Base-by-base conservation (phyloP, 1,140 invertebrate genomes). In the Acyrthosiphon pisum region DNA sequence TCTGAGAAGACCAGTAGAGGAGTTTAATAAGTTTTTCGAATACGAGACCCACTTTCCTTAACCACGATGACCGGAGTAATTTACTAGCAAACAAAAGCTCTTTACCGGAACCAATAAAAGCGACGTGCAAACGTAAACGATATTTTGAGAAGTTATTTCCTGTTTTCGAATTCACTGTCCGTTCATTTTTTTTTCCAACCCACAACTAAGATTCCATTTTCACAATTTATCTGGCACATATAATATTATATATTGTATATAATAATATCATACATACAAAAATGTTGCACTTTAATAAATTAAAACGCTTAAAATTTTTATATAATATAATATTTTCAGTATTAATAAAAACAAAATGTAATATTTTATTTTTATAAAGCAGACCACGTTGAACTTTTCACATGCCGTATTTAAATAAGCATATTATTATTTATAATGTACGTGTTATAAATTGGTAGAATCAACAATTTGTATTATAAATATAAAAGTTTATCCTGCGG, bases 21-120 rank as follows among this genome's bases (percentile, higher is more conserved):
- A 60, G 11, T 48, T 84, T 84, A 92, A 92, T 92, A 53, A 92
- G 91, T 92, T 92, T 92, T 83, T 50, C 76, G n/a, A 83, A 84
- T 41, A 41, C 26, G 26, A 37, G 6, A 37, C 46, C 81, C 8
- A 20, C 30, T 90, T 90, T 23, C 14, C 20, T 48, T 60, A 20
- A 91, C 90, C 68, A 37, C 68, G n/a, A 41, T 48, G 18, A 68
- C 46, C 30, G 46, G 22, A 84, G 76, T 93, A 93, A 93, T 93
- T 93, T 86, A 93, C 76, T 83, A 86, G 76, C 91, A 84, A 84
- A 86, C 81, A 93, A 93, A 93, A 84, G 46, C 81, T 41, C 46
- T 68, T 41, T 41, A 26, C 91, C 48, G 91, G 23, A 91, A 76
- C 90, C 90, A 91, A 91, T 91, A 91, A 83, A 50, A 91, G 46